Evolutionary conservation across 2,113 vertebrate genomes (phyloP).

Genomic region (Bos indicus): DNA sequence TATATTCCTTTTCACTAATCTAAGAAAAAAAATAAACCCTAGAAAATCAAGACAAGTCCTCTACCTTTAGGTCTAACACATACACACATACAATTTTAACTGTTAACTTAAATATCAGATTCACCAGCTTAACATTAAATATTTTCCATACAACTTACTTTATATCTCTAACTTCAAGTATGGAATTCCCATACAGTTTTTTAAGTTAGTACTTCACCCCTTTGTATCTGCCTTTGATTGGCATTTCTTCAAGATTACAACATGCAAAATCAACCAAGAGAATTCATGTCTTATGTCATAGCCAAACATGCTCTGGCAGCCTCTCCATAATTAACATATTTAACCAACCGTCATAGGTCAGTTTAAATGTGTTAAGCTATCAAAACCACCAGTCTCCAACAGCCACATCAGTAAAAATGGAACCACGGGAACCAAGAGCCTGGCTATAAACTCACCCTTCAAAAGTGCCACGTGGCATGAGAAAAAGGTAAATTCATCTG

Average conservation of each 20-base stretch:
- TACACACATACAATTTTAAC: not conserved
- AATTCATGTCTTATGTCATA: not conserved
- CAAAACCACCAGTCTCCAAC: not conserved
- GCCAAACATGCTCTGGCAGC: not conserved
- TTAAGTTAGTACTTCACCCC: not conserved
- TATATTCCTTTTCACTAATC: conserved; percentile 18
- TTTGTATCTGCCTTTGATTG: conserved; percentile 18
- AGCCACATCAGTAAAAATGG: not conserved
- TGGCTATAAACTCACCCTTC: not conserved
- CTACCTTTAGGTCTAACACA: not conserved
- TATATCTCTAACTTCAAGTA: conserved; percentile 12
- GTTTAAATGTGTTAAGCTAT: not conserved
- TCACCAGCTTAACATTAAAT: not conserved
- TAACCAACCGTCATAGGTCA: not conserved
- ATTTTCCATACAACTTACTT: not conserved
- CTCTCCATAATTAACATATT: not conserved
- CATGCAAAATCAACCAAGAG: not conserved
- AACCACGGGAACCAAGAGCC: not conserved
- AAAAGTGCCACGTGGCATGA: not conserved
- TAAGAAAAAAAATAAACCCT: not conserved
- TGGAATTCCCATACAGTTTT: conserved; percentile 6
- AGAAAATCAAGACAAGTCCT: not conserved
- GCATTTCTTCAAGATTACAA: not conserved
- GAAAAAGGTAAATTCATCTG: not conserved
- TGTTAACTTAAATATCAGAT: conserved; percentile 19